phyloP scores from a whole-genome alignment of 2,888 invertebrate species.

The Acleris emargana region DNA sequence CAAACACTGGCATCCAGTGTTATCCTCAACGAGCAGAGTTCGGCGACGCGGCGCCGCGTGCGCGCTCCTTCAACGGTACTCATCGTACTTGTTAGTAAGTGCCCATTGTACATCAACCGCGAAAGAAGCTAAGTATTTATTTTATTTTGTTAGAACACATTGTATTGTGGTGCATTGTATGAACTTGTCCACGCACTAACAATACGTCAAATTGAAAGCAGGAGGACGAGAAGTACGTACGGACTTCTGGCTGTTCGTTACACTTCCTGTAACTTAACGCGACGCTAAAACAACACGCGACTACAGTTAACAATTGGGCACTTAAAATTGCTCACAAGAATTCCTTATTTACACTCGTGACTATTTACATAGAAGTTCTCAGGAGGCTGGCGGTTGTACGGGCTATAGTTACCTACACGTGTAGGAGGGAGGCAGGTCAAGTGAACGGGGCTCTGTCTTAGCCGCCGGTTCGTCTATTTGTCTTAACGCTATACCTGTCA shows the following conservation, averaged over 20 bases:
- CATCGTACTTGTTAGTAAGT: constrained; percentile 41
- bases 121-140: constrained; percentile 32
- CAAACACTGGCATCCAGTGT: constrained; percentile 53
- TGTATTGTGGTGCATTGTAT: constrained; percentile 21
- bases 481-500: constrained; percentile 83
- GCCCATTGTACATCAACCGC: constrained; percentile 33
- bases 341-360: constrained; percentile 73
- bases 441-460: constrained; percentile 78
- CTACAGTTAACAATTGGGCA: constrained; percentile 48
- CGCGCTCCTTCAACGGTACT: constrained; percentile 54
- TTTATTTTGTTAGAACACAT: constrained; percentile 33
- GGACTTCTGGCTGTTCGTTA: constrained; percentile 33
- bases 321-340: constrained; percentile 65
- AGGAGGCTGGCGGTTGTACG: constrained; percentile 70
- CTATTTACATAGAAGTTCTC: constrained; percentile 78
- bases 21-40: constrained; percentile 56
- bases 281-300: constrained; percentile 40
- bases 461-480: constrained; percentile 78
- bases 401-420: constrained; percentile 38
- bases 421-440: constrained; percentile 65
- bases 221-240: constrained; percentile 16
- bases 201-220: constrained; percentile 19
- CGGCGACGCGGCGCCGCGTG: constrained; percentile 45
- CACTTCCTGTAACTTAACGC: constrained; percentile 39
- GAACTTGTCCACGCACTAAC: constrained; percentile 26